Evolutionary conservation across 2,888 invertebrate genomes (phyloP).

Genomic region (Noctua janthina): DNA sequence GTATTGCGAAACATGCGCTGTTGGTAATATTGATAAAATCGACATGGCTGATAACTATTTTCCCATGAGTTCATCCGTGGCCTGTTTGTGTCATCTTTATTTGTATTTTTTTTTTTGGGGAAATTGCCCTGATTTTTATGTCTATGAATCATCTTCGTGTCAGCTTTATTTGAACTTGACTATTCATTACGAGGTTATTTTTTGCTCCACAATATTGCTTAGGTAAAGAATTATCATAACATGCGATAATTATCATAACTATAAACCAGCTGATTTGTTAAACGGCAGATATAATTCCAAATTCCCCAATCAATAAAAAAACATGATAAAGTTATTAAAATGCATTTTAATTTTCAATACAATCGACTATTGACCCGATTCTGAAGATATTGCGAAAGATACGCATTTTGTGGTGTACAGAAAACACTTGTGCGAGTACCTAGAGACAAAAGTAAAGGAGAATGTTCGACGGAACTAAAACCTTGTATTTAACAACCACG

Average conservation of each 20-base stretch:
- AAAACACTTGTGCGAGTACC: constrained; percentile 26
- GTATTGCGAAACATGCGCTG: constrained; percentile 54
- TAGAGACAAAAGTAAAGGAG: constrained; percentile 62
- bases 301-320: constrained; percentile 6
- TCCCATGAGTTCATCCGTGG: constrained; percentile 34
- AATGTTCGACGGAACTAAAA: constrained; percentile 56
- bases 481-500: constrained; percentile 64
- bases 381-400: constrained; percentile 50
- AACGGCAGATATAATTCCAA: constrained; percentile 7
- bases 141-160: constrained; percentile 1
- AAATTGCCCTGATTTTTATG: constrained; percentile 17
- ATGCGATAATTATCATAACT: not conserved
- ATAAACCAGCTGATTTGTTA: not conserved
- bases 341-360: constrained; percentile 33
- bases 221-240: not conserved
- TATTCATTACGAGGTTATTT: not conserved
- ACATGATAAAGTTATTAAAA: constrained; percentile 28
- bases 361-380: constrained; percentile 64
- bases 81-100: constrained; percentile 9
- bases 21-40: constrained; percentile 36
- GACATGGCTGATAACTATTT: constrained; percentile 24
- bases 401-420: constrained; percentile 19
- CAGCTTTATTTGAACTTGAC: constrained; percentile 3
- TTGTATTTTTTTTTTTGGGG: constrained; percentile 11
- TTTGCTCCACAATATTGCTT: constrained; percentile 1